A percentile compares a stretch with the other conserved stretches of the same genome.
These are phyloP conservation scores for Brachionus plicatilis DNA, from an alignment of 1,140 invertebrate genomes.

Conservation along the genomic window DNA sequence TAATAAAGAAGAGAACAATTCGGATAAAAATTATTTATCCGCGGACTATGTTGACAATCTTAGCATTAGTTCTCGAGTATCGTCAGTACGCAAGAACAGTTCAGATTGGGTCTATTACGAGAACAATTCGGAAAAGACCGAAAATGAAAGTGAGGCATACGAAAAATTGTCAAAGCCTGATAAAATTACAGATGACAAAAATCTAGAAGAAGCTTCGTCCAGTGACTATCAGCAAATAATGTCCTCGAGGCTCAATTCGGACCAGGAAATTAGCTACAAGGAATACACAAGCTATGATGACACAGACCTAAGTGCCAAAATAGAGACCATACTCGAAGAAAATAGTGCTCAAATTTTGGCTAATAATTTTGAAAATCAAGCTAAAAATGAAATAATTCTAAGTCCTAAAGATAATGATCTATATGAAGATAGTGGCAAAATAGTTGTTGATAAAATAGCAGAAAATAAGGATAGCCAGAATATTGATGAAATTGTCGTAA, in stretches of 20 bases:
- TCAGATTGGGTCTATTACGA: background rate
- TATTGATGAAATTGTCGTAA: background rate
- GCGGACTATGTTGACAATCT: conserved; percentile 12
- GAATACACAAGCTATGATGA: background rate
- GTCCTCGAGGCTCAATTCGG: background rate
- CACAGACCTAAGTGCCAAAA: background rate
- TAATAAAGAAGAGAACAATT: background rate
- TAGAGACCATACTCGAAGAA: background rate
- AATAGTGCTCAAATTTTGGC: background rate
- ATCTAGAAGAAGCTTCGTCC: background rate
- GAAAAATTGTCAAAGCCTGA: background rate
- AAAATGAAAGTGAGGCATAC: background rate
- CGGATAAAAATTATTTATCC: background rate
- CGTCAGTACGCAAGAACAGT: background rate
- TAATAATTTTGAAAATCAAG: background rate
- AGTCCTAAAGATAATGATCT: background rate
- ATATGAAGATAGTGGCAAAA: background rate
- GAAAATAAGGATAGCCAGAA: background rate
- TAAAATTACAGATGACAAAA: background rate
- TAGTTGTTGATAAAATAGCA: background rate
- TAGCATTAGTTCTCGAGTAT: background rate
- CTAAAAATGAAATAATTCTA: background rate
- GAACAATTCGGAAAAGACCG: background rate
- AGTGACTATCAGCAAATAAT: conserved; percentile 15
- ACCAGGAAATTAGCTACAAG: background rate